phyloP scores from a whole-genome alignment of 1,140 invertebrate species.

The Sycophaga agraensis region DNA sequence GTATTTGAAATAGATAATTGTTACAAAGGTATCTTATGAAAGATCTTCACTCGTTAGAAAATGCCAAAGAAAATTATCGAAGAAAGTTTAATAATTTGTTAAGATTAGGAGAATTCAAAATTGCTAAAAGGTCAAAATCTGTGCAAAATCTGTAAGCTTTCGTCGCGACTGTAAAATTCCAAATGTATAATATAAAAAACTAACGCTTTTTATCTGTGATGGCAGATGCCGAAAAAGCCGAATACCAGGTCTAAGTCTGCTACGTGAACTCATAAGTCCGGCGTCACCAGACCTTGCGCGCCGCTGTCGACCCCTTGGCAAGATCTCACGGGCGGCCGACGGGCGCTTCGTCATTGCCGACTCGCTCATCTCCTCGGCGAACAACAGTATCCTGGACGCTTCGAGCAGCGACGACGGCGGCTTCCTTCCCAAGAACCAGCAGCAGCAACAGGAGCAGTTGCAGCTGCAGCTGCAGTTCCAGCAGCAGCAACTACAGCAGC shows the following conservation, averaged over 20 bases:
- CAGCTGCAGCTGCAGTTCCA: slow-evolving; percentile 58
- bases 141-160: background rate
- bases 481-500: slow-evolving; percentile 69
- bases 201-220: slow-evolving; percentile 5
- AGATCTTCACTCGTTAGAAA: too few relatives aligned
- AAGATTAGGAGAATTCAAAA: too few relatives aligned
- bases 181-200: background rate
- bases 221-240: slow-evolving; percentile 85
- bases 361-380: slow-evolving; percentile 62
- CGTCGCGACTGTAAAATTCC: background rate
- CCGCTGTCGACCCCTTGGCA: slow-evolving; percentile 60
- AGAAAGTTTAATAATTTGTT: too few relatives aligned
- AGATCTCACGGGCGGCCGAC: slow-evolving; percentile 72
- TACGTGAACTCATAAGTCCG: slow-evolving; percentile 62
- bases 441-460: slow-evolving; percentile 43
- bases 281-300: slow-evolving; percentile 56
- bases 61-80: background rate
- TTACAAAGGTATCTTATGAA: too few relatives aligned
- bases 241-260: slow-evolving; percentile 86
- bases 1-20: too few relatives aligned
- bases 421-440: slow-evolving; percentile 61
- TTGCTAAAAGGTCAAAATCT: background rate
- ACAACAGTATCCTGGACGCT: slow-evolving; percentile 67
- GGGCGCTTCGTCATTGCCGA: slow-evolving; percentile 72
- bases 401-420: slow-evolving; percentile 82